A percentile compares a stretch with the other conserved stretches of the same genome.
Conservation (phyloP, 2,888 invertebrate species). For the Lithophane semibrunnea region DNA sequence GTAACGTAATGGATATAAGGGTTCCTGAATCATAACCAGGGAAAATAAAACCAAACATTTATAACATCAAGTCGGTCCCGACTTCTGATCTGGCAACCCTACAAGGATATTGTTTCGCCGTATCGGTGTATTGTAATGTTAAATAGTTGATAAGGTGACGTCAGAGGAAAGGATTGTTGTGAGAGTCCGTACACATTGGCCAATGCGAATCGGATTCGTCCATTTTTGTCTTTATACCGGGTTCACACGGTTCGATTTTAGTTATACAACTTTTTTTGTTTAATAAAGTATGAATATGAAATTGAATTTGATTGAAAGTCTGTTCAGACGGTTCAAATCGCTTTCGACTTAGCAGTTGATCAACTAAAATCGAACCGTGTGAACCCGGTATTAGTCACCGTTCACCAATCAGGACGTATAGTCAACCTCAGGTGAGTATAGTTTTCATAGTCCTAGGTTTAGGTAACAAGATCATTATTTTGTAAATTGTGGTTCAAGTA, state of each 20-base stretch:
- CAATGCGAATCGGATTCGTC: neutral
- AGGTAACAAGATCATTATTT: constrained; percentile 15
- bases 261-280: no score
- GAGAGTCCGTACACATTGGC: constrained; percentile 10
- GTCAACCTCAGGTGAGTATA: constrained; percentile 3
- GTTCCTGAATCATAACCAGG: neutral
- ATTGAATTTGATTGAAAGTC: no score
- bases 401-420: neutral
- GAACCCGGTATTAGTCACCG: neutral
- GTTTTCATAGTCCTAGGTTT: constrained; percentile 9
- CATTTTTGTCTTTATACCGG: neutral
- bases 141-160: constrained; percentile 44
- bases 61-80: neutral
- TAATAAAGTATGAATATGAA: no score
- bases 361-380: no score
- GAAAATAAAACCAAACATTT: neutral
- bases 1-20: neutral
- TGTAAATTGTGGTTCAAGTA: constrained; percentile 19
- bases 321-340: no score
- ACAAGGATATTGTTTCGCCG: constrained; percentile 50
- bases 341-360: no score
- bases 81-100: constrained; percentile 19
- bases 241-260: no score
- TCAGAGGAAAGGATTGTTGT: constrained; percentile 23
- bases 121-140: constrained; percentile 58